Evolutionary conservation across 1,140 invertebrate genomes (phyloP), one percentile per base, ranked within the genome.

Genomic region (Drosophila truncata): DNA sequence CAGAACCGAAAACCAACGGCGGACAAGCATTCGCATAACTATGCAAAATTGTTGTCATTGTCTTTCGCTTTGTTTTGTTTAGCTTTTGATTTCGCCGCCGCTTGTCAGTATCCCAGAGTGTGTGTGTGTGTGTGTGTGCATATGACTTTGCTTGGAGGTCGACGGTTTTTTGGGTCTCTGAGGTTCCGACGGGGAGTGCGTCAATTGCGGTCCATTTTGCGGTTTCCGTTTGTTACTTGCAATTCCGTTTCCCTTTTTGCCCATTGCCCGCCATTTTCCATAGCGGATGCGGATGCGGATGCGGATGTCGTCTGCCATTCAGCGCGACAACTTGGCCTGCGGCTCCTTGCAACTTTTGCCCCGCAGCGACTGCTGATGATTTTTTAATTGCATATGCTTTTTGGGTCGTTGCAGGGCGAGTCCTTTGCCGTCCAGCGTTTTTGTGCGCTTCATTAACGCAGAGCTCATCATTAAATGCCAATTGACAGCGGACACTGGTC

Each of bases 141-240:
- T 81, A 84, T 88, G 84, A 88, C 84, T 90, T 88, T 90, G 81
- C 84, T 84, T 84, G 85, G 85, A 84, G 85, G 80, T 84, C 80
- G 84, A 69, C 74, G 27, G 47, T 29, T 72, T 72, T 58, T 25
- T 11, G 52, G 33, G 55, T 18, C 35, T 27, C 20, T 11, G 62
- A 25, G 62, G 58, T 66, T 37, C 44, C 44, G 64, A n/a, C n/a
- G 64, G 73, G 78, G 74, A 75, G 81, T 87, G 86, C 85, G 81
- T 88, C 84, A 88, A 88, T 88, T 88, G 84, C 73, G 80, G 84
- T 90, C 81, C 84, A 73, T 85, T 88, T 88, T 90, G 84, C 60
- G 84, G 84, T 64, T 84, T 90, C 84, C 84, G 84, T 81, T 88
- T 84, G 84, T 74, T 84, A 78, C 84, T 90, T 90, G 84, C 84